Base-by-base conservation (phyloP, 1,140 invertebrate species). In the Drosophila sp. region DNA sequence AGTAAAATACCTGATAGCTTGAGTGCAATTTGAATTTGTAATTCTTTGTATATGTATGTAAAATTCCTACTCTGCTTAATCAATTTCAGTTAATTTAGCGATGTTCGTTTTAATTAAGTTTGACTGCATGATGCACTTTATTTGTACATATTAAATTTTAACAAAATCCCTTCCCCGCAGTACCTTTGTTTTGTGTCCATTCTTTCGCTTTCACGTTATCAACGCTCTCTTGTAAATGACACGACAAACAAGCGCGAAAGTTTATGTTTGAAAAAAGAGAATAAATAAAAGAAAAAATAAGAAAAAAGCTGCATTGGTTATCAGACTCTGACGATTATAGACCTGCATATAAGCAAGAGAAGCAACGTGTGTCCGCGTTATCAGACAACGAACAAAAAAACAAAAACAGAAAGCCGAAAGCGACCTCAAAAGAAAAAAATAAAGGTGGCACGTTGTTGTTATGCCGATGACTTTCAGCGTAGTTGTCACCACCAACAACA, bases 331-430 rank as follows among this genome's bases (percentile, higher is more conserved):
- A 38, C 54, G 46, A 50, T 51, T 61, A 67, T 38, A 67, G 54
- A 50, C 51, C 38, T 40, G 32, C 43, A 48, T 53, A 32, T 41
- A 11, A 43, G 54, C 18, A 46, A 36, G 43, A 29, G 14, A 50
- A 38, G 11, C 51, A 63, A 58, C 58, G 74, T 59, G 74, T 69
- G 43, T 48, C 14, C 71, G 58, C 53, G 65, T 76, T 76, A 76
- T 76, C 74, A 69, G 64, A 4, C 61, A 34, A 57, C 62, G 45
- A 72, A 66, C 25, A 41, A 65, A 64, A 41, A 16, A 34, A 59
- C 38, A 21, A 56, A 34, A 63, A 36, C 41, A 27, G 34, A 48
- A 38, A 65, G 41, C 8, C 29, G 46, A 72, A 46, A 72, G 59
- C 67, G 61, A 65, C 46, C 72, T 72, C 69, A 65, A 76, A 54